Conservation (phyloP, 2,888 invertebrate genomes). For the Leptura quadrifasciata region DNA sequence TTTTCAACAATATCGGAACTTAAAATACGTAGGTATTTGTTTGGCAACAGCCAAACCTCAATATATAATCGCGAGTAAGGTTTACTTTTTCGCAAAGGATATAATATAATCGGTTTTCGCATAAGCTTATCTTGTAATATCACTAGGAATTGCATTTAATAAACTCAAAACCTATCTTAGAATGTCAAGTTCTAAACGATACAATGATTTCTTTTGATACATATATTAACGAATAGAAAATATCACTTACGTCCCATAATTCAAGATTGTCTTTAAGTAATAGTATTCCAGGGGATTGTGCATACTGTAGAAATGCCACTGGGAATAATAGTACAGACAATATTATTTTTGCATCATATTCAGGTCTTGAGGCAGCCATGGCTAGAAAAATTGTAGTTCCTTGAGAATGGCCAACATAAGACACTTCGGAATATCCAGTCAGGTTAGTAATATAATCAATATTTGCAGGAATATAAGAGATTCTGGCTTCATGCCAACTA, state of each 20-base stretch:
- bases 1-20: too few species aligned
- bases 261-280: neutral
- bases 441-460: constrained; percentile 81
- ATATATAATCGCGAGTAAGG: too few species aligned
- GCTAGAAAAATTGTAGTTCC: constrained; percentile 84
- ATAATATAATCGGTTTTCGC: too few species aligned
- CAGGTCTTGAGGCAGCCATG: constrained; percentile 78
- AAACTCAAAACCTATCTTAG: too few species aligned
- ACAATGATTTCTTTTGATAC: too few species aligned
- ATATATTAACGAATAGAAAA: too few species aligned
- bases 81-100: too few species aligned
- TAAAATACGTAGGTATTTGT: too few species aligned
- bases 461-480: constrained; percentile 86
- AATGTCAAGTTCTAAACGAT: too few species aligned
- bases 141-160: too few species aligned
- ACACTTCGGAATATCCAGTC: constrained; percentile 79
- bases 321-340: constrained; percentile 74
- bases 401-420: constrained; percentile 89
- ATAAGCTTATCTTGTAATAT: too few species aligned
- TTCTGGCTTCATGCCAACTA: constrained; percentile 90
- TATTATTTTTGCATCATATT: constrained; percentile 80
- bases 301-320: neutral
- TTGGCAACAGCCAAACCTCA: too few species aligned
- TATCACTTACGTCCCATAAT: neutral
- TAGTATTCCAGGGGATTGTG: neutral